phyloP scores from a whole-genome alignment of 1,140 invertebrate genomes.

The Zaprionus ornatus region DNA sequence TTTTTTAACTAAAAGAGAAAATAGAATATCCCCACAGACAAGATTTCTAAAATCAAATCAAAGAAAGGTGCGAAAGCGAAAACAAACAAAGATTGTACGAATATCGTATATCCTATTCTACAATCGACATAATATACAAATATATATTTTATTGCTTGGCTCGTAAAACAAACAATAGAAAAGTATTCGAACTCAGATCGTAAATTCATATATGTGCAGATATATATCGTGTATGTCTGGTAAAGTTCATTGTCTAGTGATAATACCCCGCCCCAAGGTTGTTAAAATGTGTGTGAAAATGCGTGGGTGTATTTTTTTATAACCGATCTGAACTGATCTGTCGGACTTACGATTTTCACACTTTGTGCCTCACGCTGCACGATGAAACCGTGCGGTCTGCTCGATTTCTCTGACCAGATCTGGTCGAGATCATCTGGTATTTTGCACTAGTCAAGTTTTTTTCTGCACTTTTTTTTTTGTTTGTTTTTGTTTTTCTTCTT shows the following conservation, averaged over 20 bases:
- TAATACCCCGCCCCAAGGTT: slow-evolving; percentile 20
- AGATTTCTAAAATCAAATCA: background rate
- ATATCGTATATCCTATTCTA: background rate
- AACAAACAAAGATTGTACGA: background rate
- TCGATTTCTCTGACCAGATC: background rate
- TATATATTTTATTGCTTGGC: background rate
- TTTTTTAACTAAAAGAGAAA: slow-evolving; percentile 9
- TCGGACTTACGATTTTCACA: slow-evolving; percentile 56
- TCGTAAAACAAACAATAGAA: slow-evolving; percentile 8
- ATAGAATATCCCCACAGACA: background rate
- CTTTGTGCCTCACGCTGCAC: slow-evolving; percentile 34
- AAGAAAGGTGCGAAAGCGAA: slow-evolving; percentile 1
- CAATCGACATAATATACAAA: slow-evolving; percentile 1
- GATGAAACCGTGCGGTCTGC: slow-evolving; percentile 39
- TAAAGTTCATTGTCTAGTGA: slow-evolving; percentile 29
- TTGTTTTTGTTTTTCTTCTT: slow-evolving; percentile 22
- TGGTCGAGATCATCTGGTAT: slow-evolving; percentile 17
- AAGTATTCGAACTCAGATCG: background rate
- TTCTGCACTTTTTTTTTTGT: slow-evolving; percentile 23
- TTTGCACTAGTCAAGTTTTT: slow-evolving; percentile 26
- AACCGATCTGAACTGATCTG: slow-evolving; percentile 33
- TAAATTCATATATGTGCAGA: background rate
- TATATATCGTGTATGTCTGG: background rate
- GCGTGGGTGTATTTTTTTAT: slow-evolving; percentile 48
- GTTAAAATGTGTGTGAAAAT: slow-evolving; percentile 51